Base-by-base conservation (phyloP, 1,140 invertebrate genomes). In the Palaemon carinicauda region DNA sequence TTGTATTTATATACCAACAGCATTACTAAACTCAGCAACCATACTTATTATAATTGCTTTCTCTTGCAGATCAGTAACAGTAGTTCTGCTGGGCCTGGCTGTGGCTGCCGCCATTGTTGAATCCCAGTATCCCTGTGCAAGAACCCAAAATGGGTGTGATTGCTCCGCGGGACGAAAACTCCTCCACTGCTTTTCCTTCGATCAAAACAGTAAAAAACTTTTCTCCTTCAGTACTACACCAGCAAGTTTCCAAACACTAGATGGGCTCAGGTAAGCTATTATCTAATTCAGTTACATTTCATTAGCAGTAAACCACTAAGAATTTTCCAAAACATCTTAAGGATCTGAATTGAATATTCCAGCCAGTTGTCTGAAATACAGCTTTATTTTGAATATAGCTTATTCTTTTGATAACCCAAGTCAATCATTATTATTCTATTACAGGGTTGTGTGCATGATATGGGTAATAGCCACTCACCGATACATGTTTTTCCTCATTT, bases 381-480 rank as follows among this genome's bases (percentile, higher is more conserved):
- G 21, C 31, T 24, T 24, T 69, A 29, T 69, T 27, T n/a, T 69
- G 4, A 14, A 69, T 21, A 27, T 3, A 69, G 1, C 29, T 12
- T 69, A 24, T n/a, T 27, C 19, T 14, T 69, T 21, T 33, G 4
- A 1, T 19, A 29, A 15, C 15, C 7, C 1, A 3, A 69, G 24
- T n/a, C 4, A 15, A 77, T 21, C n/a, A 51, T 19, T 5, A 24
- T 21, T 53, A 15, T 31, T 77, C 15, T 65, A 54, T 85, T 79
- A 17, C 84, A 86, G 84, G 52, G 84, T 86, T 41, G 27, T 80
- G 14, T 80, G 27, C 33, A 80, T 80, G 84, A 56, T 54, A 52
- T 86, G 84, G 84, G 77, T 86, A 9, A 73, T 86, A 2, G n/a
- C 74, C 1, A 78, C 84, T 27, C 84, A 86, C 31, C 84, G 84